Percentiles rank a stretch among this genome's conserved stretches.
Evolutionary conservation across 92 coral and sea anemone species (phyloP).

Genomic region (Siderastrea siderea): DNA sequence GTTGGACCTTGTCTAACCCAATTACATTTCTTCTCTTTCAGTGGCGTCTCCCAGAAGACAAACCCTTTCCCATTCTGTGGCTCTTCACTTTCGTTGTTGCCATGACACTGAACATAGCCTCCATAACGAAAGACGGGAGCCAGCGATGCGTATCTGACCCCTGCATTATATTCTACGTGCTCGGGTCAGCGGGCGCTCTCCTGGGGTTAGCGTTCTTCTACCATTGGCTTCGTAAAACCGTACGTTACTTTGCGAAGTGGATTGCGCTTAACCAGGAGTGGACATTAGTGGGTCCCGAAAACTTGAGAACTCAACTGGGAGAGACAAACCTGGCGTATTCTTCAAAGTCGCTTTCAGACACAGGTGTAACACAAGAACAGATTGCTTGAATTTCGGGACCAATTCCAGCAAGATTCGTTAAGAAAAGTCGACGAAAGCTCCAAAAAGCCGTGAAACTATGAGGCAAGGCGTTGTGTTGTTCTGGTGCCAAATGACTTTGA

Average conservation of each 20-base stretch:
- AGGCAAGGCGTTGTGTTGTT: too few relatives aligned
- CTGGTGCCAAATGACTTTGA: too few relatives aligned
- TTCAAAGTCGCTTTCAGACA: slow-evolving; percentile 58
- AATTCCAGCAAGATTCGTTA: too few relatives aligned
- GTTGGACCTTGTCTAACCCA: not conserved
- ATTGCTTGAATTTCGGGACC: not conserved
- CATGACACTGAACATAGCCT: slow-evolving; percentile 90
- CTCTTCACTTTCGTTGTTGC: slow-evolving; percentile 87
- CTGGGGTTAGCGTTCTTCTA: slow-evolving; percentile 92
- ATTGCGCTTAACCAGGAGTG: slow-evolving; percentile 93
- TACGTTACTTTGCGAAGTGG: slow-evolving; percentile 87
- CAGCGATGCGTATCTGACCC: slow-evolving; percentile 92
- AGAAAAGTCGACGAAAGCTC: too few relatives aligned
- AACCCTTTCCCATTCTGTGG: slow-evolving; percentile 96
- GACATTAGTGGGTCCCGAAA: slow-evolving; percentile 79
- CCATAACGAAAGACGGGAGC: slow-evolving; percentile 93
- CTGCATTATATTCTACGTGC: slow-evolving; percentile 95
- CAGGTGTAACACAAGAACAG: slow-evolving; percentile 24
- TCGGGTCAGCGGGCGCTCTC: slow-evolving; percentile 90
- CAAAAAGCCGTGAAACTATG: too few relatives aligned
- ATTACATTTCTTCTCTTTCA: slow-evolving; percentile 10
- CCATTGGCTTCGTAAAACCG: slow-evolving; percentile 86
- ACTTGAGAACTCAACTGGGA: slow-evolving; percentile 61
- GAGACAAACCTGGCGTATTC: slow-evolving; percentile 84
- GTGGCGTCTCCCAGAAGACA: slow-evolving; percentile 98